phyloP scores from a whole-genome alignment of 2,888 invertebrate genomes.

The Brachynemurus nebulosus region DNA sequence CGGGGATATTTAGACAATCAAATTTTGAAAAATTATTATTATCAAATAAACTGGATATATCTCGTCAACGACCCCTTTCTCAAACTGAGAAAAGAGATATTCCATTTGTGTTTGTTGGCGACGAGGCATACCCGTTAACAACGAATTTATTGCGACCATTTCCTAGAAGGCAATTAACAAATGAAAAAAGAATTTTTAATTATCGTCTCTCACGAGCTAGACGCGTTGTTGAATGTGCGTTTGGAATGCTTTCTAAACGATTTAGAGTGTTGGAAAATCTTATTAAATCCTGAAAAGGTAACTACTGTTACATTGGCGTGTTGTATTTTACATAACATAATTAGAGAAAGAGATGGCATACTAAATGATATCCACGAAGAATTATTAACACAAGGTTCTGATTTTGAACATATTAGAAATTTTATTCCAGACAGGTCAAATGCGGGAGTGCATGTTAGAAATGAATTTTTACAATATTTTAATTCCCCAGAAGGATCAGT shows the following conservation, averaged over 20 bases:
- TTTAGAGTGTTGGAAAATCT: neutral
- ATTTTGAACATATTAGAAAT: neutral
- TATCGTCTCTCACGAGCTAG: neutral
- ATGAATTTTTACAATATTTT: neutral
- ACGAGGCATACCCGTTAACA: neutral
- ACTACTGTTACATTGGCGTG: neutral
- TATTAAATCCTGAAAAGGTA: neutral
- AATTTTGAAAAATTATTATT: constrained; percentile 15
- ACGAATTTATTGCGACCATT: constrained; percentile 1
- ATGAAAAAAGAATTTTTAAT: neutral
- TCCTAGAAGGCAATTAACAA: neutral
- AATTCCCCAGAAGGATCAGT: neutral
- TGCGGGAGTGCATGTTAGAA: neutral
- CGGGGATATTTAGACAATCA: constrained; percentile 17
- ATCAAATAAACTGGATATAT: constrained; percentile 13
- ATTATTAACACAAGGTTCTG: neutral
- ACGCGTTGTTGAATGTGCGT: neutral
- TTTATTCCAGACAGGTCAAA: neutral
- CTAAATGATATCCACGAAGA: neutral
- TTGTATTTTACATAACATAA: neutral
- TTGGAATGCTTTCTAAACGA: neutral
- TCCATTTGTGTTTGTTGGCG: neutral
- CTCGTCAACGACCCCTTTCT: constrained; percentile 11
- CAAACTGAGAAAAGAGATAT: constrained; percentile 8
- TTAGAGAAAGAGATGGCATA: neutral